Base-by-base conservation (phyloP, 30 jellyfish, hydroid and myxozoan species). In the Cassiopea andromeda region DNA sequence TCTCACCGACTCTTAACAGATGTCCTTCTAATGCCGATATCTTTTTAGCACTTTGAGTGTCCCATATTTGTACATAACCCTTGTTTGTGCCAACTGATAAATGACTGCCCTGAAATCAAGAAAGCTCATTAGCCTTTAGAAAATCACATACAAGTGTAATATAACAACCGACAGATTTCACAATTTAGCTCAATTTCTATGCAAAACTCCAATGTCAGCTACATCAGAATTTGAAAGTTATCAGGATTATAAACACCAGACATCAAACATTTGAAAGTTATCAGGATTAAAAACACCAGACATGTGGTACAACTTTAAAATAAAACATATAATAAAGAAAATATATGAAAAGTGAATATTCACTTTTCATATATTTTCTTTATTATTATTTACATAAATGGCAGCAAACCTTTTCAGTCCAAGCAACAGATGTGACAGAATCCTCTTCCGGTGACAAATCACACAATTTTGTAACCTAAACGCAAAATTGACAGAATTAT, bases 61-160 rank as follows among this genome's bases (percentile, higher is more conserved):
- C 98, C 98, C 98, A 94, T 18, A 94, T 89, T 70, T 94, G 97
- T 19, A 89, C 93, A 82, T 54, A 70, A 1, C 98, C 98, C 73
- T 94, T 89, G 88, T 85, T 89, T 1, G 98, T 94, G 27, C 98
- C 98, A 85, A 94, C 98, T 1, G 97, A 90, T 18, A 94, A 72
- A 78, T 89, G 98, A 60, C 91, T 88, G 10, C 98, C 98, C 98
- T 94, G 15, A 70, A 70, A 0, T 54, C 64, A 54, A 54, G 64
- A 54, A 54, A 54, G 0, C 7, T n/a, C 15, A 1, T 72, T 1
- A 16, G 14, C 3, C 38, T 27, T 46, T n/a, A 14, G 7, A 54
- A n/a, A 66, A 89, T 54, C 7, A 6, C 12, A 10, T 54, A 10
- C 64, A 54, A 54, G 64, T 3, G 64, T 27, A 27, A 27, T 27